Conservation (phyloP, 1,140 invertebrate genomes). For the Theocolax elegans region DNA sequence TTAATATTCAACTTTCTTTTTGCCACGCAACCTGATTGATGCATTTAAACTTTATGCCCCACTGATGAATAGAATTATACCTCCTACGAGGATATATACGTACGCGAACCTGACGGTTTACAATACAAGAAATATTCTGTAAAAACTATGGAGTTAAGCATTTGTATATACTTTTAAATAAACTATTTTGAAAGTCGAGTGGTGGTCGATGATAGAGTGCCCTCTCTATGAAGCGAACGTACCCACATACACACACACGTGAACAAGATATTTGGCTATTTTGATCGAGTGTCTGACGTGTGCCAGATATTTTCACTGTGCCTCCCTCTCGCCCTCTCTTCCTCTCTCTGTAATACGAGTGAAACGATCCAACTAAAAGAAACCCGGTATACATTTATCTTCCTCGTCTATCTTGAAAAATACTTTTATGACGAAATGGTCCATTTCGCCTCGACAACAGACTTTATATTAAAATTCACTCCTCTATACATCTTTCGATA, state of each 20-base stretch:
- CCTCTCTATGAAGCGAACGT: neutral
- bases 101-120: too few relatives aligned
- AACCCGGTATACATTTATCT: conserved; percentile 10
- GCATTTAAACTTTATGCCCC: too few relatives aligned
- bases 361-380: conserved; percentile 11
- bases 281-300: conserved; percentile 23
- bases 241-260: too few relatives aligned
- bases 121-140: too few relatives aligned
- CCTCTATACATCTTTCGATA: too few relatives aligned
- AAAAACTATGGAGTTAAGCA: neutral
- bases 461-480: too few relatives aligned
- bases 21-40: too few relatives aligned
- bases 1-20: conserved; percentile 13
- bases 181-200: neutral
- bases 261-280: conserved; percentile 22
- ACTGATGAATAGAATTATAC: too few relatives aligned
- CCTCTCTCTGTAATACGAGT: neutral
- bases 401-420: conserved; percentile 17
- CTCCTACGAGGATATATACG: too few relatives aligned
- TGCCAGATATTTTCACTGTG: conserved; percentile 25
- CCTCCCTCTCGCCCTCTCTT: too few relatives aligned
- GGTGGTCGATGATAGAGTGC: conserved; percentile 26
- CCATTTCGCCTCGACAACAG: neutral
- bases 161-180: conserved; percentile 5
- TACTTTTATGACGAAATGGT: conserved; percentile 5